Percentiles rank a stretch among this genome's conserved stretches.
phyloP scores from a whole-genome alignment of 2,888 invertebrate genomes.

The Phalera bucephala region DNA sequence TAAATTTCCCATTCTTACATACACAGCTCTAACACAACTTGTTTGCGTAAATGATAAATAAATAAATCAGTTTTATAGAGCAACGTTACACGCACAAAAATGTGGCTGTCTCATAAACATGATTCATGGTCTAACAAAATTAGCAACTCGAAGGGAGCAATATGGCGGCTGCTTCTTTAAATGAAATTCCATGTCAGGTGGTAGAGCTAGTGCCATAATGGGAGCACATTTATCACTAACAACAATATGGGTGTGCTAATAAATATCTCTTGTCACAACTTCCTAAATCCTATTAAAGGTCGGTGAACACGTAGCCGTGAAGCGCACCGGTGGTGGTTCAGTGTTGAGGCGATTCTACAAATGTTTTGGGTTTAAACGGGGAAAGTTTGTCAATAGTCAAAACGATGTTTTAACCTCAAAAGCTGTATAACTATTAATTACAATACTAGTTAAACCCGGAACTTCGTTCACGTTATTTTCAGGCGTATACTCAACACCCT shows the following conservation, averaged over 20 bases:
- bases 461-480: too few species aligned
- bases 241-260: conserved; percentile 65
- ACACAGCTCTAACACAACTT: conserved; percentile 18
- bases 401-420: too few species aligned
- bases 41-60: conserved; percentile 37
- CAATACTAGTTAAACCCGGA: too few species aligned
- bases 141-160: conserved; percentile 57
- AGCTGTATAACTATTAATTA: too few species aligned
- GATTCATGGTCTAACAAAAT: conserved; percentile 68
- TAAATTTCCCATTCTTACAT: conserved; percentile 4
- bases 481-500: too few species aligned
- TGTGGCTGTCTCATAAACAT: conserved; percentile 64
- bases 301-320: conserved; percentile 11
- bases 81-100: conserved; percentile 56
- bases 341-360: too few species aligned
- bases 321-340: too few species aligned
- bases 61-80: conserved; percentile 54
- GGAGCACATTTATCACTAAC: conserved; percentile 63
- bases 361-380: too few species aligned
- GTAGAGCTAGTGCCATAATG: conserved; percentile 52
- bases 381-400: too few species aligned
- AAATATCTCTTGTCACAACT: conserved; percentile 68
- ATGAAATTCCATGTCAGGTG: conserved; percentile 77
- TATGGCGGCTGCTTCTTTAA: conserved; percentile 64
- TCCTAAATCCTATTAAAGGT: conserved; percentile 47